Percentiles rank a stretch among this genome's conserved stretches.
These are phyloP conservation scores for Ormyrus pomaceus DNA, from an alignment of 2,888 invertebrate species.

Conservation along the genomic window DNA sequence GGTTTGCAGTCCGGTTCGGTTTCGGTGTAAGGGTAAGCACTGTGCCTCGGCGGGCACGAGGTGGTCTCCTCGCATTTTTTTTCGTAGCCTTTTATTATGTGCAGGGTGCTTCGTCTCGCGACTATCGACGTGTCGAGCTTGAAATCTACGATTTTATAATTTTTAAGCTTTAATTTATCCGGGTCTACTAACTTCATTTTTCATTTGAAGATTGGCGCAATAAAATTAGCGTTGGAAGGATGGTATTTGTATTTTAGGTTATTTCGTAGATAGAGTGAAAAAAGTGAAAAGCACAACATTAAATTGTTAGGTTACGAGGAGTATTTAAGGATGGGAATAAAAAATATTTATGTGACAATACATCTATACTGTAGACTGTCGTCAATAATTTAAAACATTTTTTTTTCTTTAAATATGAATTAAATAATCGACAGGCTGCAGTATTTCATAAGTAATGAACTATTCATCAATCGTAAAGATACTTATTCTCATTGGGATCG, in stretches of 20 bases:
- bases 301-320: too few relatives aligned
- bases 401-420: not conserved
- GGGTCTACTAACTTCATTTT: constrained; percentile 14
- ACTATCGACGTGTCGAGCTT: constrained; percentile 63
- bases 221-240: not conserved
- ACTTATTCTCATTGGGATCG: constrained; percentile 99
- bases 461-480: constrained; percentile 70
- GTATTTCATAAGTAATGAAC: not conserved
- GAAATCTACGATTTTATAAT: not conserved
- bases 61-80: constrained; percentile 35
- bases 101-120: constrained; percentile 64
- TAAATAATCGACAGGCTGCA: not conserved
- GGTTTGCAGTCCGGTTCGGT: not conserved
- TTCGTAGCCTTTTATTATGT: constrained; percentile 61
- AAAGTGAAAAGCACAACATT: constrained; percentile 1
- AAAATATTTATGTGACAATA: constrained; percentile 14
- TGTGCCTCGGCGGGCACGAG: constrained; percentile 47
- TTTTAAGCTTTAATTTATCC: constrained; percentile 1
- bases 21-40: constrained; percentile 67
- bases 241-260: constrained; percentile 22
- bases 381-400: not conserved
- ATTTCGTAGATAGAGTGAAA: not conserved
- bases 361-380: not conserved
- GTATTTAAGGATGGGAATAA: not conserved
- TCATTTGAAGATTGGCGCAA: not conserved